Evolutionary conservation across 2,888 invertebrate genomes (phyloP), one percentile per base, ranked within the genome.

Genomic region (Cephus pulcher): DNA sequence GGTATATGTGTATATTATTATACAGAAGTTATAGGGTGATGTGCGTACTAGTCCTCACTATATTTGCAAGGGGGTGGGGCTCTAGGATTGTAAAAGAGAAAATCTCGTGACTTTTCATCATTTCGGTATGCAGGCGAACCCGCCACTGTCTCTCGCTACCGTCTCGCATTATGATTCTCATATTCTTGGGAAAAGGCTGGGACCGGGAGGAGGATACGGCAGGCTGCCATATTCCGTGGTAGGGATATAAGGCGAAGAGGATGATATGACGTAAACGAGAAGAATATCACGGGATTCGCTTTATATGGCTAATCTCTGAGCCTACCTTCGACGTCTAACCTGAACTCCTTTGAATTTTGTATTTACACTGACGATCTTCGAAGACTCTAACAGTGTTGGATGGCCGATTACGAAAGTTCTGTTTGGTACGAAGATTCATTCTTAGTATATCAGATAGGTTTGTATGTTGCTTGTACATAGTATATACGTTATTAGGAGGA

Each of bases 311-410:
- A 33, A 71, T 71, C 71, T 71, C 12, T 11, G 2, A 71, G 23
- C 32, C 71, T 34, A 23, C 30, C 32, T 30, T 34, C 33, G 71
- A 71, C n/a, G 3, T 71, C 71, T 32, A 34, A 9, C 23, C 56
- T 56, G 9, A 71, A 30, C 40, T 70, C 34, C 76, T 69, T 75
- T 76, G 78, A 76, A 35, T 75, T 76, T 56, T 35, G 2, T 56
- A 56, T 56, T 56, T 23, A 56, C 9, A 23, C 56, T 23, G 23
- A 1, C 23, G 9, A 9, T 23, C 56, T 56, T 56, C 56, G 4
- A 56, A 56, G 9, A 9, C 56, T 9, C 56, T 56, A 56, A 23
- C 56, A 56, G 56, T 9, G 23, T 56, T 56, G 23, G 23, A 23
- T 23, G 9, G 9, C 9, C 15, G 23, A 23, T 9, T 23, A 56